Evolutionary conservation across 2,797 vertebrate species (phyloP).

Genomic region (Iguana delicatissima): DNA sequence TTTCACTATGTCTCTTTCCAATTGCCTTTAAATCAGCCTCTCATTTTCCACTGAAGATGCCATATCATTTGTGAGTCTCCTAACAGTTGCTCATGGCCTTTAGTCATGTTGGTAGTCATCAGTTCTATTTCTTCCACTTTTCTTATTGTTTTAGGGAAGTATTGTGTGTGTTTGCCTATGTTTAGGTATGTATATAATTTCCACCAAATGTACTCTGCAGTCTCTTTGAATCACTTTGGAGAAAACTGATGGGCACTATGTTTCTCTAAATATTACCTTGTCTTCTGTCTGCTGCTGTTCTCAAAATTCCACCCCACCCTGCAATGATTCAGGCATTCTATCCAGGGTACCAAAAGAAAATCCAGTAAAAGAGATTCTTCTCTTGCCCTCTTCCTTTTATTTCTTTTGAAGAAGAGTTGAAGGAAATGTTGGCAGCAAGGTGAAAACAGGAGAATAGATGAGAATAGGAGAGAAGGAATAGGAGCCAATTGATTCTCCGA

Average conservation of each 20-base stretch:
- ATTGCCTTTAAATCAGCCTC: conserved; percentile 9
- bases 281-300: neutral
- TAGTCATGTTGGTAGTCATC: neutral
- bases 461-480: neutral
- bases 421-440: neutral
- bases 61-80: conserved; percentile 4
- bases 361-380: neutral
- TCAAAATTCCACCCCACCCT: neutral
- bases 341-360: conserved; percentile 5
- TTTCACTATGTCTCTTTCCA: neutral
- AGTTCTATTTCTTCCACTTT: neutral
- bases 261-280: conserved; percentile 6
- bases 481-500: neutral
- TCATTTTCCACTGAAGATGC: conserved; percentile 4
- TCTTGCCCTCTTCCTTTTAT: neutral
- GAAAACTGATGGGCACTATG: conserved; percentile 2
- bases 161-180: neutral
- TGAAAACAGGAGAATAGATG: neutral
- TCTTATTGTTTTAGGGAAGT: neutral
- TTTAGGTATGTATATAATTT: neutral
- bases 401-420: conserved; percentile 19
- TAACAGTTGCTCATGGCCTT: conserved; percentile 9
- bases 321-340: conserved; percentile 3
- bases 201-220: neutral
- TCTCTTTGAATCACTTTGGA: neutral